Evolutionary conservation across 2,888 invertebrate species (phyloP).

Genomic region (Nomada lathburiana): DNA sequence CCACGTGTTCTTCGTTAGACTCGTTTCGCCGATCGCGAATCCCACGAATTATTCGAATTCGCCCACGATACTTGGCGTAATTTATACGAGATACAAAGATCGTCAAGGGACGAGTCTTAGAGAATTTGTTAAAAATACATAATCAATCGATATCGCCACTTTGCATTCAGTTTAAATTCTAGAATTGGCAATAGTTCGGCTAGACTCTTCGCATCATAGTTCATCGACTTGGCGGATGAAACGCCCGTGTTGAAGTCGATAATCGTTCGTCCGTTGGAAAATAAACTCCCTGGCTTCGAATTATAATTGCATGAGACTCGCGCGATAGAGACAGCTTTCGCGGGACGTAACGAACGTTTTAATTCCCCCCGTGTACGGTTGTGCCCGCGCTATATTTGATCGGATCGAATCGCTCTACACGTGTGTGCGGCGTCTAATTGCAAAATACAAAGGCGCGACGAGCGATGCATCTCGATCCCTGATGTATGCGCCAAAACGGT

Average conservation of each 20-base stretch:
- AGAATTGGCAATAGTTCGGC: constrained; percentile 40
- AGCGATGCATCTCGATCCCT: constrained; percentile 7
- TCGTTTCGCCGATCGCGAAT: constrained; percentile 62
- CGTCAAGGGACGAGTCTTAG: background rate
- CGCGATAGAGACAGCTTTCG: constrained; percentile 40
- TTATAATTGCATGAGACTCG: constrained; percentile 43
- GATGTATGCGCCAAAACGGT: constrained; percentile 16
- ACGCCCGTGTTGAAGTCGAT: background rate
- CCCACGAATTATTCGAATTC: constrained; percentile 53
- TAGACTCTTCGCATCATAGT: constrained; percentile 25
- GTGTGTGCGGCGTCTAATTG: constrained; percentile 31
- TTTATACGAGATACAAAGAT: background rate
- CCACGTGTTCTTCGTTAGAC: constrained; percentile 69
- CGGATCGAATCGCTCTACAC: background rate
- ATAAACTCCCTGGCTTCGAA: constrained; percentile 23
- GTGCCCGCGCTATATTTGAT: constrained; percentile 33
- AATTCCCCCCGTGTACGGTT: constrained; percentile 6
- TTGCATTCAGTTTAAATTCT: background rate
- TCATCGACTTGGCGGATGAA: background rate
- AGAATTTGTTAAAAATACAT: constrained; percentile 11
- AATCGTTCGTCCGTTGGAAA: background rate
- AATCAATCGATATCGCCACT: too few relatives aligned
- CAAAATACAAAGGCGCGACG: constrained; percentile 16
- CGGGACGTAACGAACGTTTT: constrained; percentile 32
- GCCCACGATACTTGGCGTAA: constrained; percentile 36